These are phyloP conservation scores for Cenopis cana DNA, from an alignment of 2,888 invertebrate species.

Conservation along the genomic window DNA sequence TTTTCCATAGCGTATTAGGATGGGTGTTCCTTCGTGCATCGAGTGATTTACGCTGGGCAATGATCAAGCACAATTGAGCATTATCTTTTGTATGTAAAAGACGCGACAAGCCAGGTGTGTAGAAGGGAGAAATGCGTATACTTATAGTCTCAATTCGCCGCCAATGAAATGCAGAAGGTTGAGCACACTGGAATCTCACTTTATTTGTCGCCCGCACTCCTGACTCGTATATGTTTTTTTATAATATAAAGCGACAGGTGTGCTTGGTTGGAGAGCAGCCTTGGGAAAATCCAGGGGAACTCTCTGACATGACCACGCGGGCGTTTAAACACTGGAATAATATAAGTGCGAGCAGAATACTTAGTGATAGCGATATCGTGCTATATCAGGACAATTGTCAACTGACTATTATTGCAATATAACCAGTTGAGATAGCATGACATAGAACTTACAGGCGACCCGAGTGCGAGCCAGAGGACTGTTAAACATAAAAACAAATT, in stretches of 20 bases:
- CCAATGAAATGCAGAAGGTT: too few species aligned
- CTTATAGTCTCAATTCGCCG: too few species aligned
- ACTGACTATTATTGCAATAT: neutral
- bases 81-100: neutral
- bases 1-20: too few species aligned
- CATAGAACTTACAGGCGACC: neutral
- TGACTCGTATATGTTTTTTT: too few species aligned
- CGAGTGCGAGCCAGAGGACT: neutral
- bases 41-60: neutral
- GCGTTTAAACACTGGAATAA: too few species aligned
- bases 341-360: neutral
- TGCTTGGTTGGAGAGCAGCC: too few species aligned
- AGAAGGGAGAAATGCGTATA: neutral
- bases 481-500: neutral
- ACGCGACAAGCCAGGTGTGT: neutral
- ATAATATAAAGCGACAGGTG: too few species aligned
- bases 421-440: neutral
- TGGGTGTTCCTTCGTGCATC: neutral
- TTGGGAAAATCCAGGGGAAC: too few species aligned
- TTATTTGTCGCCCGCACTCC: too few species aligned
- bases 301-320: too few species aligned
- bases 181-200: too few species aligned
- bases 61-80: neutral
- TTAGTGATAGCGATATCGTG: neutral
- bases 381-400: conserved; percentile 4